A percentile compares a stretch with the other conserved stretches of the same genome.
These are phyloP conservation scores for Platysternon megacephalum DNA, from an alignment of 2,113 vertebrate species.

Conservation along the genomic window DNA sequence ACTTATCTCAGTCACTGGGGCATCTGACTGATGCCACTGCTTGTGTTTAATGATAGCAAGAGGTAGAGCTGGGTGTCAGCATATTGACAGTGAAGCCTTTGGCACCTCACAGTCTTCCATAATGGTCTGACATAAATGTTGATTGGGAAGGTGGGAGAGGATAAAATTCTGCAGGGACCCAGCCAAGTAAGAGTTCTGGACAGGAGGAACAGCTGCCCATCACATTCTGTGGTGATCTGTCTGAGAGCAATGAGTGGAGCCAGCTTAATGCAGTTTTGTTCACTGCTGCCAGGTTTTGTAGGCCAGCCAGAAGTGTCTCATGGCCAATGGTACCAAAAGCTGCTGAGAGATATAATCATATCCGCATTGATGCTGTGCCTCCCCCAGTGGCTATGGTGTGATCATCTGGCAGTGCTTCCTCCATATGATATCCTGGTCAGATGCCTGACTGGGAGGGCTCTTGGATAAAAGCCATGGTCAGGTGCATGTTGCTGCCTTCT, in stretches of 20 bases:
- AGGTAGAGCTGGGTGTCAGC: neutral
- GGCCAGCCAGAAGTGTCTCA: neutral
- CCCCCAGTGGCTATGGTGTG: accelerated
- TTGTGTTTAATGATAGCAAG: constrained; percentile 16
- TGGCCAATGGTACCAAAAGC: neutral
- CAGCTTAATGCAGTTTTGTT: neutral
- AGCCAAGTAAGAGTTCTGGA: neutral
- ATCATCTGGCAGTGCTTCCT: accelerated
- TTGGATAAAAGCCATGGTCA: neutral
- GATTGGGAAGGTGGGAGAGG: neutral
- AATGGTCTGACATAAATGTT: neutral
- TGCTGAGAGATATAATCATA: neutral
- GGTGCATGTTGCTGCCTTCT: neutral
- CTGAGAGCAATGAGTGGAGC: neutral
- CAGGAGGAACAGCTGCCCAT: neutral
- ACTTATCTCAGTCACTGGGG: neutral
- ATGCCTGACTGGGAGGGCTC: neutral
- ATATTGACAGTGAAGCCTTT: constrained; percentile 1
- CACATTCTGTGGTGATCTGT: accelerated
- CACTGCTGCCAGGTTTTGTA: neutral
- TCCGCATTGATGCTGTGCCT: neutral
- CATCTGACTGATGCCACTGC: constrained; percentile 10
- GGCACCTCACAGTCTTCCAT: neutral
- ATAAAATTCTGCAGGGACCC: neutral
- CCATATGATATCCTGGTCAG: accelerated